Conservation (phyloP, 2,797 vertebrate species). For the Sebastes steindachneri region DNA sequence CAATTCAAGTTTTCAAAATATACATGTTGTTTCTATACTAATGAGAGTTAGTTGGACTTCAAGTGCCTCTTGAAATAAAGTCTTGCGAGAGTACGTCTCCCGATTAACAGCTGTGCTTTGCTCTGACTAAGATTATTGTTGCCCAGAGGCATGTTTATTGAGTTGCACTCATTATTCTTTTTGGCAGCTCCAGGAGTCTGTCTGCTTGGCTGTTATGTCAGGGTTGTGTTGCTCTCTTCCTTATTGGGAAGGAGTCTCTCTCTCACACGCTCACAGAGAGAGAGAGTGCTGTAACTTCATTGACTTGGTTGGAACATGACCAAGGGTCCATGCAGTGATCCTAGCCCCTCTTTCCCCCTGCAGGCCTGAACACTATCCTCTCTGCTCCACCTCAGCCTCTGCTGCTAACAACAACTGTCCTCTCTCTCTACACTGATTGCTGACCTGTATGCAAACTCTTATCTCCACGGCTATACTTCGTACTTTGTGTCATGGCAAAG, state of each 20-base stretch:
- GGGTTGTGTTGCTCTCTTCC: conserved; percentile 9
- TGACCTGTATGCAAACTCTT: conserved; percentile 36
- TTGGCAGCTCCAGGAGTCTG: conserved; percentile 40
- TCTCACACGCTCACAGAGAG: background rate
- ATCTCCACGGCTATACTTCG: conserved; percentile 25
- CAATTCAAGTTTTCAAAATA: background rate
- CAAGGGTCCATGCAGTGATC: conserved; percentile 23
- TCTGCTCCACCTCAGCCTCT: background rate
- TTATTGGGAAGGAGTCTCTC: conserved; percentile 29
- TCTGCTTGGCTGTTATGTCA: conserved; percentile 23
- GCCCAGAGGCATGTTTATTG: conserved; percentile 46
- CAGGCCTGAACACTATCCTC: conserved; percentile 21
- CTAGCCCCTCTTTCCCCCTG: conserved; percentile 7
- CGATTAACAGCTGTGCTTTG: conserved; percentile 27
- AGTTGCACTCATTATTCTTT: conserved; percentile 14
- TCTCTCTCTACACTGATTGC: background rate
- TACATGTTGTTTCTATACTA: background rate
- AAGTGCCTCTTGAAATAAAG: background rate
- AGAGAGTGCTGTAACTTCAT: conserved; percentile 21
- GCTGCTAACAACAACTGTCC: background rate
- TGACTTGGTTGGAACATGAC: conserved; percentile 47
- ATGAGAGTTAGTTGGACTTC: background rate
- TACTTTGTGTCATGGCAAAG: conserved; percentile 36
- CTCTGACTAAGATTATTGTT: conserved; percentile 29
- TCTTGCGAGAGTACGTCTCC: background rate